Evolutionary conservation across 2,888 invertebrate genomes (phyloP).

Genomic region (Sepiola atlantica): DNA sequence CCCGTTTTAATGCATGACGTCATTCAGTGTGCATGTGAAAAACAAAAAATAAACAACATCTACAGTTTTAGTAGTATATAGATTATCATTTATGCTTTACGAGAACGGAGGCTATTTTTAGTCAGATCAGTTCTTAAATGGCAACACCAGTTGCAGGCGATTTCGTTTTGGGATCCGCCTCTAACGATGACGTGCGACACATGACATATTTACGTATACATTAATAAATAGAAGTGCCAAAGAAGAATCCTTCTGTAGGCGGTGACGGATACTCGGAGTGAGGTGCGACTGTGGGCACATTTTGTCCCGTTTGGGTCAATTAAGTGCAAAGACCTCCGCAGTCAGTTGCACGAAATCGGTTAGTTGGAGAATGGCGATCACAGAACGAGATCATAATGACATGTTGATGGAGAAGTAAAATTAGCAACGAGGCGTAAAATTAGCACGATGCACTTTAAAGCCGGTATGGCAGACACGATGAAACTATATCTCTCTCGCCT

Average conservation of each 20-base stretch:
- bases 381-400: neutral
- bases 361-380: neutral
- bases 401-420: no score
- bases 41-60: no score
- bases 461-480: no score
- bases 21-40: no score
- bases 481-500: no score
- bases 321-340: neutral
- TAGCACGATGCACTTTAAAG: neutral
- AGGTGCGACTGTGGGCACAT: neutral
- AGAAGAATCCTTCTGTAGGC: no score
- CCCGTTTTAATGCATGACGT: no score
- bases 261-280: neutral
- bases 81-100: neutral
- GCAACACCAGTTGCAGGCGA: neutral
- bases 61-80: no score
- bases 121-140: neutral
- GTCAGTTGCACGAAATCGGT: neutral
- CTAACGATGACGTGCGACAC: neutral
- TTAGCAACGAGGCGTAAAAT: constrained; percentile 11
- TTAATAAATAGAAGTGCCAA: no score
- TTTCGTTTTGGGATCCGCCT: neutral
- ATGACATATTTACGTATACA: neutral
- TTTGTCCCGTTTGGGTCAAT: neutral
- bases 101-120: neutral